Evolutionary conservation across 2,888 invertebrate genomes (phyloP).

Genomic region (Microctonus hyperodae): DNA sequence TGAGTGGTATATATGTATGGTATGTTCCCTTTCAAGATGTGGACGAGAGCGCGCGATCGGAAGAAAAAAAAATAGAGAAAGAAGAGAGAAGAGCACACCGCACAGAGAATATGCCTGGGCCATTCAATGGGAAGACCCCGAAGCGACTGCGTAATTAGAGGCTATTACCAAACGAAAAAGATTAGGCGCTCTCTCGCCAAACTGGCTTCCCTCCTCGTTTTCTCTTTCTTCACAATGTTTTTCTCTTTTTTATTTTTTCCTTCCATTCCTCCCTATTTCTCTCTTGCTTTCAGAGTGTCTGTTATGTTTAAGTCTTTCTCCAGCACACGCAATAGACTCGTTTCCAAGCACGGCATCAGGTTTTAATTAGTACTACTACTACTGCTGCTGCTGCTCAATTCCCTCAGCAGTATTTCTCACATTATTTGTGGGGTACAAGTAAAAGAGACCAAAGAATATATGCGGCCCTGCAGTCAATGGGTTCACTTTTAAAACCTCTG

Average conservation of each 20-base stretch:
- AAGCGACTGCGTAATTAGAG: constrained; percentile 48
- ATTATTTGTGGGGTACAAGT: neutral
- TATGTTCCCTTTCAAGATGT: constrained; percentile 29
- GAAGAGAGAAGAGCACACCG: constrained; percentile 24
- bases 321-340: neutral
- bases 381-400: no score
- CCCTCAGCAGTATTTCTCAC: neutral
- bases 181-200: constrained; percentile 36
- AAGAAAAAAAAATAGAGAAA: constrained; percentile 16
- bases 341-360: constrained; percentile 15
- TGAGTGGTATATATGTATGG: constrained; percentile 5
- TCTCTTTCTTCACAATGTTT: constrained; percentile 13
- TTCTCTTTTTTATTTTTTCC: constrained; percentile 14
- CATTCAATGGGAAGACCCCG: constrained; percentile 43
- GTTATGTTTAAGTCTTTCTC: neutral
- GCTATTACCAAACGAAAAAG: constrained; percentile 45
- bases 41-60: constrained; percentile 17
- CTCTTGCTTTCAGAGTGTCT: neutral
- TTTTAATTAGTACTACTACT: constrained; percentile 25
- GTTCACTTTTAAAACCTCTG: no score
- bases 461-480: no score
- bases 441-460: no score
- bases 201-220: constrained; percentile 37
- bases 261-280: neutral
- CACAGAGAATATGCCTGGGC: constrained; percentile 7